These are phyloP conservation scores for Macrosiphum euphorbiae DNA, from an alignment of 2,888 invertebrate genomes.

Conservation along the genomic window DNA sequence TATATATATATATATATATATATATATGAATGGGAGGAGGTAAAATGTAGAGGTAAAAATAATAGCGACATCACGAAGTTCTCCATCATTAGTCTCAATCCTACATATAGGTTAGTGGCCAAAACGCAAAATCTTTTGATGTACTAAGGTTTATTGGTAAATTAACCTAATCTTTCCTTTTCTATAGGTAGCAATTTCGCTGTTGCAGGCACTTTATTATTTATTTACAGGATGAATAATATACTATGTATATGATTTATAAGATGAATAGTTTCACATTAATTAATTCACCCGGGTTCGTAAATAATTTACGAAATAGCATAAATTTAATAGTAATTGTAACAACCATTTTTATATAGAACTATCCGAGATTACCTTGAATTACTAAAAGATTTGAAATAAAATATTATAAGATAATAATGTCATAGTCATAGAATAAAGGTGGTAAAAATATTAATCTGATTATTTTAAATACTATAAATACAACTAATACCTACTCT, in stretches of 20 bases:
- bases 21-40: slow-evolving; percentile 30
- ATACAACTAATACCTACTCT: not conserved
- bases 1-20: slow-evolving; percentile 38
- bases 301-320: not conserved
- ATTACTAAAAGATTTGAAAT: not conserved
- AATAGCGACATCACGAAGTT: slow-evolving; percentile 58
- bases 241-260: not conserved
- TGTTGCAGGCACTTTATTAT: not conserved
- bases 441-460: not conserved
- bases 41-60: slow-evolving; percentile 53
- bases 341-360: not conserved
- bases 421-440: not conserved
- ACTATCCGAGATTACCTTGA: not conserved
- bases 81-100: slow-evolving; percentile 56
- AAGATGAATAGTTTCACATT: not conserved
- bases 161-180: not conserved
- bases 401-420: not conserved
- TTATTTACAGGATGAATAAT: not conserved
- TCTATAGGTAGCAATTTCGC: not conserved
- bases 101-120: not conserved
- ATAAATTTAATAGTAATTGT: not conserved
- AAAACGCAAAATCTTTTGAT: slow-evolving; percentile 28
- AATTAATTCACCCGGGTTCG: not conserved
- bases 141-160: slow-evolving; percentile 31
- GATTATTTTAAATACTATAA: not conserved